Evolutionary conservation across 2,113 vertebrate genomes (phyloP), one percentile per base, ranked within the genome.

Genomic region (Syrrhaptes paradoxus): DNA sequence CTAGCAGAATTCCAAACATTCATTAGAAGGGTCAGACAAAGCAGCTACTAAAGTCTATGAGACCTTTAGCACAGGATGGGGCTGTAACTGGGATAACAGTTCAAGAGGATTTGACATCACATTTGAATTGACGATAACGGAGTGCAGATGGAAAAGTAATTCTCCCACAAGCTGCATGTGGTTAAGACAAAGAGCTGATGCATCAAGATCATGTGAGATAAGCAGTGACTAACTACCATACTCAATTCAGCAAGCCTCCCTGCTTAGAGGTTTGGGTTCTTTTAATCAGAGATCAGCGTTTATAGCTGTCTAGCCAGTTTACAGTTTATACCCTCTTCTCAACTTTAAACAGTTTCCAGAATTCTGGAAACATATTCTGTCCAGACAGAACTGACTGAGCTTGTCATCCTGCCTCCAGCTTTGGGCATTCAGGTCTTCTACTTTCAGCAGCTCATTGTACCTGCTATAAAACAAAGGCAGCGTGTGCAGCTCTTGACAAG

Each of bases 171-270:
- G 71, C 59, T 80, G 41, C n/a, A 26, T 45, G 51, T 45, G 17
- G 67, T 91, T 90, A 86, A 88, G 81, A 83, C 55, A 91, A 93
- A 94, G 58, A 79, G 48, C 78, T 90, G 85, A 79, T 70, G 34
- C 18, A 83, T 67, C 62, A 58, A 80, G 55, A 79, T 73, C 38
- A 43, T 16, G 43, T 58, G 67, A 14, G 73, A 85, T 71, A 84
- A 62, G 38, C 67, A 90, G 59, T 20, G 43, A 80, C 20, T 63
- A 89, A 85, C 85, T 43, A 59, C 34, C 13, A 51, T 4, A 43
- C 38, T 94, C n/a, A 70, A 80, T 80, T 70, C 54, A 71, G 66
- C 51, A 70, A 90, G 74, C 62, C 29, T 85, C 63, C 20, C 38
- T 67, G 46, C 63, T 67, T 45, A 70, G 62, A 83, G 43, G 22